These are phyloP conservation scores for Aspidiotus rigidus DNA, from an alignment of 2,888 invertebrate genomes.

Conservation along the genomic window DNA sequence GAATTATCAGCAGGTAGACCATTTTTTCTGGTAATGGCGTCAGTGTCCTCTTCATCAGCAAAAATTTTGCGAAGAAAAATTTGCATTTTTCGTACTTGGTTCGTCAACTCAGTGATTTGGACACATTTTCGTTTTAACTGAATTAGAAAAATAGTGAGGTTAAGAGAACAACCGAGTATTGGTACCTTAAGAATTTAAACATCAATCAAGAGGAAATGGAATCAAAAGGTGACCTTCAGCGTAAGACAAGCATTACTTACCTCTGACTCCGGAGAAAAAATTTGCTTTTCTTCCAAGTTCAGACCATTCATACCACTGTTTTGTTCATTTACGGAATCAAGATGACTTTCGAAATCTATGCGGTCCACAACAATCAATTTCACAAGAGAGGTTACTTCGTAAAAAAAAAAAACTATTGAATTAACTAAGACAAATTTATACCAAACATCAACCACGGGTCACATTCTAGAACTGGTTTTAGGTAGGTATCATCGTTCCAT, in stretches of 20 bases:
- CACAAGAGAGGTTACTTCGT: too few relatives aligned
- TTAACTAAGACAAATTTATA: constrained; percentile 41
- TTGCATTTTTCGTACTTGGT: constrained; percentile 43
- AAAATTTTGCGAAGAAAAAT: constrained; percentile 41
- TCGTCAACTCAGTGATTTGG: constrained; percentile 29
- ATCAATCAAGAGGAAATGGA: too few relatives aligned
- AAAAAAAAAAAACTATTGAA: too few relatives aligned
- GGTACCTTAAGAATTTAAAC: too few relatives aligned
- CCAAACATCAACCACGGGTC: constrained; percentile 80
- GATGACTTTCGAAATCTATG: constrained; percentile 21
- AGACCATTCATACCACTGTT: background rate
- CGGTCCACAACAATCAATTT: too few relatives aligned
- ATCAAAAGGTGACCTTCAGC: background rate
- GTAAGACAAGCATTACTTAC: background rate
- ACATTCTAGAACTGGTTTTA: constrained; percentile 60
- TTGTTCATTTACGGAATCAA: background rate
- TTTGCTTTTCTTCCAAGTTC: background rate
- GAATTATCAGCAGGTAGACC: constrained; percentile 51
- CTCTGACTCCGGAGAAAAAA: background rate
- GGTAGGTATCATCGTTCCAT: constrained; percentile 69
- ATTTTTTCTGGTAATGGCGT: constrained; percentile 42
- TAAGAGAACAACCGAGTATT: too few relatives aligned
- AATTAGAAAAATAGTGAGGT: too few relatives aligned
- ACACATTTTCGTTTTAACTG: constrained; percentile 36
- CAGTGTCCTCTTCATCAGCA: constrained; percentile 41